Percentiles rank a stretch among this genome's conserved stretches.
Conservation (phyloP, 2,797 vertebrate genomes). For the Taenioides sp. region DNA sequence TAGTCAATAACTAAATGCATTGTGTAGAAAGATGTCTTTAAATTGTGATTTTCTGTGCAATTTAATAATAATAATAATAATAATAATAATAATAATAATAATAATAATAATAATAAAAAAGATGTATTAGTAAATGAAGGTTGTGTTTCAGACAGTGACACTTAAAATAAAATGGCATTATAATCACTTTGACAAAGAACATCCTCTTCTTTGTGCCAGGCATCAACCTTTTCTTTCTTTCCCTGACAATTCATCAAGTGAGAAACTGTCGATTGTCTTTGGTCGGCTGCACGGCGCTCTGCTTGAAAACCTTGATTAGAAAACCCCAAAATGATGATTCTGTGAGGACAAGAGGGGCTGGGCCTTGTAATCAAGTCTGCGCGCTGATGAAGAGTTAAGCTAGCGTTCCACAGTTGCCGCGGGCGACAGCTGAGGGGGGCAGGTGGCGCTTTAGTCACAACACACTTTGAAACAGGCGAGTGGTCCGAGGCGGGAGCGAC, state of each 20-base stretch:
- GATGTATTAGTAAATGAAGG: background rate
- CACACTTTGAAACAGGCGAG: slow-evolving; percentile 68
- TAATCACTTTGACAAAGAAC: slow-evolving; percentile 4
- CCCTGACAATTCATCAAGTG: background rate
- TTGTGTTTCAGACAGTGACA: background rate
- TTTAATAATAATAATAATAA: no score
- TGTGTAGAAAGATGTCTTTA: no score
- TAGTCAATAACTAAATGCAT: no score
- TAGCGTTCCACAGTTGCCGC: slow-evolving; percentile 45
- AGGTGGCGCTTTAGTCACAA: slow-evolving; percentile 66
- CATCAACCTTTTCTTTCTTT: background rate
- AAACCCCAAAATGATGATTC: background rate
- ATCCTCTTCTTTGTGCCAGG: background rate
- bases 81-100: background rate
- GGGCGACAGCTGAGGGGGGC: slow-evolving; percentile 67
- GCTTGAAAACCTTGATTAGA: slow-evolving; percentile 1
- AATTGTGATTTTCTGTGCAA: background rate
- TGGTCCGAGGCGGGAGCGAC: slow-evolving; percentile 55
- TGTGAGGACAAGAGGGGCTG: background rate
- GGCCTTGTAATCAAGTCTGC: slow-evolving; percentile 8
- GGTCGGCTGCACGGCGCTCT: background rate
- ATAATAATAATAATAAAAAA: background rate
- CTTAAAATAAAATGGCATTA: background rate
- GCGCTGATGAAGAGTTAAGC: slow-evolving; percentile 37
- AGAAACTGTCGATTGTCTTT: slow-evolving; percentile 3